Evolutionary conservation across 1,140 invertebrate species (phyloP).

Genomic region (Euwallacea similis): DNA sequence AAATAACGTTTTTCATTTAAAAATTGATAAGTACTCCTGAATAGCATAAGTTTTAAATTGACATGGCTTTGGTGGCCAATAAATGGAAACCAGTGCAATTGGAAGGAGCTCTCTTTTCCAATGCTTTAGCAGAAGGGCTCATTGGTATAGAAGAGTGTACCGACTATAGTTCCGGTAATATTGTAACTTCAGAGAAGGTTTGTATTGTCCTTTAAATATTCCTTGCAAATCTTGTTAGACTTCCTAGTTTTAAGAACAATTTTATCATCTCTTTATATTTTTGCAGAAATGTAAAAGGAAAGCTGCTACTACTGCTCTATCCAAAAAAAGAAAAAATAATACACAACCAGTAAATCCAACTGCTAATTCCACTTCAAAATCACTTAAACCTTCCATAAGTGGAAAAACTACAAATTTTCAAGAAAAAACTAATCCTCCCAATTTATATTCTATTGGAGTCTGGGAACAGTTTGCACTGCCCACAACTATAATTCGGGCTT

Average conservation of each 20-base stretch:
- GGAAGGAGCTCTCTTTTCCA: constrained; percentile 56
- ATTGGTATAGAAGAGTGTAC: constrained; percentile 65
- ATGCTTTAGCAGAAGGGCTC: constrained; percentile 59
- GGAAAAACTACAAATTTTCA: not conserved
- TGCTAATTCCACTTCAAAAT: too few species aligned
- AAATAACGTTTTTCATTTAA: too few species aligned
- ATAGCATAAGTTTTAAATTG: not conserved
- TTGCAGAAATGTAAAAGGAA: too few species aligned
- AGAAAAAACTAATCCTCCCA: constrained; percentile 22
- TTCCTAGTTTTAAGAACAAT: too few species aligned
- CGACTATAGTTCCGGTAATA: constrained; percentile 59
- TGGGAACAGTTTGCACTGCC: constrained; percentile 77
- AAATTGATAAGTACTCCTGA: too few species aligned
- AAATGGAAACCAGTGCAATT: constrained; percentile 61
- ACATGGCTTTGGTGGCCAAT: constrained; percentile 20
- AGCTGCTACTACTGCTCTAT: too few species aligned
- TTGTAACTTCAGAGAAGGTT: constrained; percentile 50
- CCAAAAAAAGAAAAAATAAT: too few species aligned
- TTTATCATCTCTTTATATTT: too few species aligned
- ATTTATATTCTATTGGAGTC: constrained; percentile 59
- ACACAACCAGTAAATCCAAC: too few species aligned
- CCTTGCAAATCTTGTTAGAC: too few species aligned
- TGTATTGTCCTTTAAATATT: not conserved
- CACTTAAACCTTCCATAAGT: too few species aligned
- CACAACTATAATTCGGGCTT: constrained; percentile 68